These are phyloP conservation scores for Gallinago media DNA, from an alignment of 2,113 vertebrate genomes.

Conservation along the genomic window DNA sequence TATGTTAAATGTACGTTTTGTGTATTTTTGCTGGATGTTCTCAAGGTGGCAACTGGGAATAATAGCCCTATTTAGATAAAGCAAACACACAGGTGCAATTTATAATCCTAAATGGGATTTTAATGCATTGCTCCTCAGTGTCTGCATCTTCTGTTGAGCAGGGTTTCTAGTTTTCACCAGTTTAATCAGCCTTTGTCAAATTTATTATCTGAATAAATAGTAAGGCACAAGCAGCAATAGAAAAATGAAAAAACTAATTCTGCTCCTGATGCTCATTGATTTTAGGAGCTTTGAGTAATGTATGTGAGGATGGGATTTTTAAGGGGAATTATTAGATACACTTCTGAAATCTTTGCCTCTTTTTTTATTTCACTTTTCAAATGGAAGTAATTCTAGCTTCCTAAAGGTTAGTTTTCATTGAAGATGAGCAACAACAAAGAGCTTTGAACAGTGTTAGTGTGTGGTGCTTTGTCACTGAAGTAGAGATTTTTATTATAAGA, in stretches of 20 bases:
- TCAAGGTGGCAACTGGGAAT: slow-evolving; percentile 67
- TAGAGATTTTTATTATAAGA: not conserved
- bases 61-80: slow-evolving; percentile 55
- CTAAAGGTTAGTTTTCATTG: not conserved
- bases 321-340: not conserved
- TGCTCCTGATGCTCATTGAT: not conserved
- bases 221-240: not conserved
- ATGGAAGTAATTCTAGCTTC: not conserved
- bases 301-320: not conserved
- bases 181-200: not conserved
- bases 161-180: not conserved
- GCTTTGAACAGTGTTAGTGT: not conserved
- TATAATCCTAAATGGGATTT: not conserved
- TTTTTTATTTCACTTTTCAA: not conserved
- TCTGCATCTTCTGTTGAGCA: not conserved
- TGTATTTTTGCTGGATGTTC: slow-evolving; percentile 34
- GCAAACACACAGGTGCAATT: not conserved
- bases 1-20: not conserved
- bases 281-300: not conserved
- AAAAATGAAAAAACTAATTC: not conserved
- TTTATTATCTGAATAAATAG: not conserved
- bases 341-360: not conserved
- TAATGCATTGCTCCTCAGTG: not conserved
- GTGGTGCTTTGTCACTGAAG: not conserved
- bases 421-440: not conserved